These are phyloP conservation scores for Callyntrura sp. DNA, from an alignment of 2,888 invertebrate species.

Conservation along the genomic window DNA sequence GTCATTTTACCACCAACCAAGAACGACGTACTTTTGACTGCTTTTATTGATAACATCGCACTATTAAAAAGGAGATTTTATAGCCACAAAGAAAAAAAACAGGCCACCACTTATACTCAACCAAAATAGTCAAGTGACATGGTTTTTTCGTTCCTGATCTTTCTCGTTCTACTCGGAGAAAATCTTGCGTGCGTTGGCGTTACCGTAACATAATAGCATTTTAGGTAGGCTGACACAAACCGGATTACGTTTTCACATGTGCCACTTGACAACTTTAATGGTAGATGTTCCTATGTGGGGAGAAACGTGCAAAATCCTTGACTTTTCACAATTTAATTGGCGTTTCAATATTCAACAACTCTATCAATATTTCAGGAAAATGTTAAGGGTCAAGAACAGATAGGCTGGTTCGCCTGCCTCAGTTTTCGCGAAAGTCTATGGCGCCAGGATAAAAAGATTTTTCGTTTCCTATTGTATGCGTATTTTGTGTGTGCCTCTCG, in stretches of 20 bases:
- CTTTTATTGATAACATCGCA: slow-evolving; percentile 23
- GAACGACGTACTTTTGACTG: background rate
- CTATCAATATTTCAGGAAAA: slow-evolving; percentile 13
- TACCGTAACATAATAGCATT: background rate
- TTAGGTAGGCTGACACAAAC: background rate
- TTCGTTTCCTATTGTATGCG: background rate
- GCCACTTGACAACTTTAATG: background rate
- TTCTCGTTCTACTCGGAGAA: background rate
- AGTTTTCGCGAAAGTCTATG: background rate
- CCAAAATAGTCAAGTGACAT: slow-evolving; percentile 2
- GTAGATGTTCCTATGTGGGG: too few relatives aligned
- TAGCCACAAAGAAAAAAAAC: background rate
- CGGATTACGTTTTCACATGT: background rate
- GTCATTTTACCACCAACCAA: background rate
- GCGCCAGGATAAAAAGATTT: background rate
- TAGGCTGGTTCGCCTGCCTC: background rate
- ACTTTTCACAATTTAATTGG: slow-evolving; percentile 18
- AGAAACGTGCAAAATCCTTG: background rate
- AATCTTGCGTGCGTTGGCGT: too few relatives aligned
- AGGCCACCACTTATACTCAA: background rate
- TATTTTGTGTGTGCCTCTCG: background rate
- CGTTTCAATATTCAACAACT: background rate
- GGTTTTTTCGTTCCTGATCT: background rate
- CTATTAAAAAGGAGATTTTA: slow-evolving; percentile 38
- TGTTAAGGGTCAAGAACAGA: background rate